Conservation (phyloP, 2,888 invertebrate species). For the Ichneumon xanthorius region DNA sequence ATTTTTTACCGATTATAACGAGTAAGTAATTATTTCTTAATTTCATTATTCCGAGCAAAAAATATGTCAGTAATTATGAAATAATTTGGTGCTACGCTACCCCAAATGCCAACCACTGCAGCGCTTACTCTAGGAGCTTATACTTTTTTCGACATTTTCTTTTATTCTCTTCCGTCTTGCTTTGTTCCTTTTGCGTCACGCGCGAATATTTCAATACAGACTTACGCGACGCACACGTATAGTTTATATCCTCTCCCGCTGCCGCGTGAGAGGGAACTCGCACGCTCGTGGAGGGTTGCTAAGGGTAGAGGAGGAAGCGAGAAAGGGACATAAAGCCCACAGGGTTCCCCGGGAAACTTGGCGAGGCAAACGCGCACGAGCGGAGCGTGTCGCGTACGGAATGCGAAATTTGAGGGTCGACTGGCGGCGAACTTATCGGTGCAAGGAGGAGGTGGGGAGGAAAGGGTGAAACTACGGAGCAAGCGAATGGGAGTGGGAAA, state of each 20-base stretch:
- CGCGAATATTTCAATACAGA: constrained; percentile 68
- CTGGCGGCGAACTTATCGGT: constrained; percentile 53
- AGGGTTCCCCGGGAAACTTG: constrained; percentile 63
- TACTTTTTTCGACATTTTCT: constrained; percentile 27
- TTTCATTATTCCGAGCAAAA: neutral
- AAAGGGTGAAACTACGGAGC: neutral
- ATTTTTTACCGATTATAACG: too few relatives aligned
- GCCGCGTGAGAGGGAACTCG: constrained; percentile 40
- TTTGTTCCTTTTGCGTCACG: constrained; percentile 65
- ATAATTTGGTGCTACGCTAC: constrained; percentile 19
- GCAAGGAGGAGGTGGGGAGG: constrained; percentile 18
- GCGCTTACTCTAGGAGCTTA: constrained; percentile 8
- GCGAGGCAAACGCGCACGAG: constrained; percentile 66
- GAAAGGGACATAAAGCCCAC: constrained; percentile 42
- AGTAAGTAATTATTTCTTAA: too few relatives aligned
- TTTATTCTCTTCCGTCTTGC: constrained; percentile 12
- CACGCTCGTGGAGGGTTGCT: constrained; percentile 42
- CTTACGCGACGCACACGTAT: constrained; percentile 58
- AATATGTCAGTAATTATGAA: neutral
- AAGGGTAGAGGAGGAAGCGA: constrained; percentile 11
- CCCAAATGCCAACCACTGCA: constrained; percentile 44
- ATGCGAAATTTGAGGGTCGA: constrained; percentile 76
- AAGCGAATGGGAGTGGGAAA: constrained; percentile 5
- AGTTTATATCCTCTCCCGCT: constrained; percentile 49
- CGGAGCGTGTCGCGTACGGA: constrained; percentile 73